Evolutionary conservation across 2,113 vertebrate species (phyloP).

Genomic region (Odontophorus gujanensis): DNA sequence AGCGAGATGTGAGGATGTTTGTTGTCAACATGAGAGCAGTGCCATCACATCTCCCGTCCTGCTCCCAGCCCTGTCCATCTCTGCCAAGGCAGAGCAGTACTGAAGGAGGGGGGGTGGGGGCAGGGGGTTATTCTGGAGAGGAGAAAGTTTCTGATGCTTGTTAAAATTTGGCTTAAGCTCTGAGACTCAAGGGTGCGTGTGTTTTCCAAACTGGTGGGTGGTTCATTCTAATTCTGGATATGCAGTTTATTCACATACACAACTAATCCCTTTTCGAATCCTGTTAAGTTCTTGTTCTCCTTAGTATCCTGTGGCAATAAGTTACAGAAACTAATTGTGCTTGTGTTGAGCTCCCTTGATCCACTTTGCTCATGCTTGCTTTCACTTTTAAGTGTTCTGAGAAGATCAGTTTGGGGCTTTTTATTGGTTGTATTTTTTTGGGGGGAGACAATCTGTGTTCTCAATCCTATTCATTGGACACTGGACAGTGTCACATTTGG

Average conservation of each 20-base stretch:
- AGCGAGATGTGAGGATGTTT: background rate
- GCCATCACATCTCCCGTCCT: background rate
- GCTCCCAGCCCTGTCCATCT: background rate
- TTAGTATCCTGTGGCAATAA: constrained; percentile 68
- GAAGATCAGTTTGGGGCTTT: background rate
- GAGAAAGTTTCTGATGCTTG: constrained; percentile 12
- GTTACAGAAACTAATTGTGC: constrained; percentile 68
- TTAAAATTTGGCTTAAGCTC: constrained; percentile 51
- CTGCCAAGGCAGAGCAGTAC: background rate
- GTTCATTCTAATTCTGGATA: constrained; percentile 62
- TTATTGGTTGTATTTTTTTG: background rate
- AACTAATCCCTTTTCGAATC: constrained; percentile 65
- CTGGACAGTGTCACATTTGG: background rate
- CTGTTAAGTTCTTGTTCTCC: constrained; percentile 72
- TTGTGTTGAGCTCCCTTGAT: constrained; percentile 62
- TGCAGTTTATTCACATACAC: constrained; percentile 63
- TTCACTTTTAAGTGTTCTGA: constrained; percentile 30
- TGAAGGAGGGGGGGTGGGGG: too few species aligned
- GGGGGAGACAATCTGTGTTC: background rate
- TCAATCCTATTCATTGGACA: background rate
- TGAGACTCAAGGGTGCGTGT: constrained; percentile 12
- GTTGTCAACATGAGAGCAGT: background rate
- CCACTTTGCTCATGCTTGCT: constrained; percentile 63
- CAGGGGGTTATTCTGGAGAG: background rate
- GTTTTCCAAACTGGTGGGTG: constrained; percentile 41